Base-by-base conservation (phyloP, 2,797 vertebrate genomes). In the Sebastes cheni region DNA sequence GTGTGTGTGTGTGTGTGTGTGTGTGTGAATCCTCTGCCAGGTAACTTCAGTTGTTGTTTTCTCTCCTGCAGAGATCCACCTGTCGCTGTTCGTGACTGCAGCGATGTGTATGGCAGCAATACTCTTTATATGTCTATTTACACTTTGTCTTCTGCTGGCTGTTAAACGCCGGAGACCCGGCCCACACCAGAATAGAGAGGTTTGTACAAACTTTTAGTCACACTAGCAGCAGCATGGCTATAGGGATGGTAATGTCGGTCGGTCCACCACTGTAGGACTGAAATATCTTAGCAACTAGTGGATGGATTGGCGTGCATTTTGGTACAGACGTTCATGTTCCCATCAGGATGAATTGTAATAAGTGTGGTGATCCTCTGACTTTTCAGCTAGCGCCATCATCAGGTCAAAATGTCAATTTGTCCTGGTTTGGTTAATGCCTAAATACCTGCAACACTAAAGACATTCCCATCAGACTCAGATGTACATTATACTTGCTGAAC, bases 121-220 rank as follows among this genome's bases (percentile, higher is more conserved):
- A 2, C 10, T 92, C 32, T 84, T 85, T 46, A 91, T 92, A 77
- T 93, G 84, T 79, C 25, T 91, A 25, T 93, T 92, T 20, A 87
- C 91, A 16, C 25, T 89, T 7, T 84, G 83, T 62, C 90, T 92
- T 23, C 66, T 82, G 27, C n/a, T 87, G 69, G 58, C 30, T 55
- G 25, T 81, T n/a, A 89, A 81, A 79, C 46, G 61, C 0, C 56
- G 6, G 25, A 73, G 77, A 58, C 27, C 80, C 2, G 1, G 3
- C 12, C 25, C 14, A 8, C 71, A 0, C 0, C 73, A 12, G 8
- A 83, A 71, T n/a, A 65, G 65, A 86, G 67, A 92, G 92, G 93
- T 94, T 58, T n/a, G 89, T 86, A 23, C 8, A 73, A 54, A 34
- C 12, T 7, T 58, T 20, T 4, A 20, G 23, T 14, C 3, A 50